A percentile compares a stretch with the other conserved stretches of the same genome.
These are phyloP conservation scores for Aporrectodea caliginosa DNA, from an alignment of 1,140 invertebrate species.

Conservation along the genomic window DNA sequence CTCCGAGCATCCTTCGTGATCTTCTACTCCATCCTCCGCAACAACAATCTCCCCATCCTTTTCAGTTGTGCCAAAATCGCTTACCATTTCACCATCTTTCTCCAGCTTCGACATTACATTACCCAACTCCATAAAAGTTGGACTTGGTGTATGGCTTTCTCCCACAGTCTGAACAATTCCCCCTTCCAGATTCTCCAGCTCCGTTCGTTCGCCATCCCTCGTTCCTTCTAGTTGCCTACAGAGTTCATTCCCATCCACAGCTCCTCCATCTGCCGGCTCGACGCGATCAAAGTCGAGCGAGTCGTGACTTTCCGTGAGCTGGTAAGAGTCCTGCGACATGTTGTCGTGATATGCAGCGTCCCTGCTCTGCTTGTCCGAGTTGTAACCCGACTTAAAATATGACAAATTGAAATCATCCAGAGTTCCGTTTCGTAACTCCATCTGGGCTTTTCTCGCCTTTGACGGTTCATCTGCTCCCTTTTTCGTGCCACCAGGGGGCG, in stretches of 20 bases:
- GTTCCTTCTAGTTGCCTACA: too few species aligned
- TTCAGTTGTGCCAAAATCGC: too few species aligned
- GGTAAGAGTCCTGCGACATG: slow-evolving; percentile 52
- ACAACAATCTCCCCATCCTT: too few species aligned
- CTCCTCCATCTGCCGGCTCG: slow-evolving; percentile 3
- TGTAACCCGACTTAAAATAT: slow-evolving; percentile 9
- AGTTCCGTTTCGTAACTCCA: background rate
- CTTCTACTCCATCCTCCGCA: too few species aligned
- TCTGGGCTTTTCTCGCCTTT: background rate
- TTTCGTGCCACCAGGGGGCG: background rate
- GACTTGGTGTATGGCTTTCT: too few species aligned
- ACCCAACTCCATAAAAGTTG: too few species aligned
- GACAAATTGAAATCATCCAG: slow-evolving; percentile 19
- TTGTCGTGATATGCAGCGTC: slow-evolving; percentile 40
- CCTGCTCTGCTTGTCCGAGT: background rate
- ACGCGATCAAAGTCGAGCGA: slow-evolving; percentile 20
- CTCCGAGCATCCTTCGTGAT: too few species aligned
- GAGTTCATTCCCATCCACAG: background rate
- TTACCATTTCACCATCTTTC: too few species aligned
- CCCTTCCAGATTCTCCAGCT: too few species aligned
- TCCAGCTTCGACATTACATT: too few species aligned
- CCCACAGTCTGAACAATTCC: too few species aligned
- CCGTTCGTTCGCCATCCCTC: too few species aligned
- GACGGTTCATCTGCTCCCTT: background rate
- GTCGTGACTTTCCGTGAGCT: slow-evolving; percentile 40